phyloP scores from a whole-genome alignment of 2,888 invertebrate genomes.

The Cetonia aurata region DNA sequence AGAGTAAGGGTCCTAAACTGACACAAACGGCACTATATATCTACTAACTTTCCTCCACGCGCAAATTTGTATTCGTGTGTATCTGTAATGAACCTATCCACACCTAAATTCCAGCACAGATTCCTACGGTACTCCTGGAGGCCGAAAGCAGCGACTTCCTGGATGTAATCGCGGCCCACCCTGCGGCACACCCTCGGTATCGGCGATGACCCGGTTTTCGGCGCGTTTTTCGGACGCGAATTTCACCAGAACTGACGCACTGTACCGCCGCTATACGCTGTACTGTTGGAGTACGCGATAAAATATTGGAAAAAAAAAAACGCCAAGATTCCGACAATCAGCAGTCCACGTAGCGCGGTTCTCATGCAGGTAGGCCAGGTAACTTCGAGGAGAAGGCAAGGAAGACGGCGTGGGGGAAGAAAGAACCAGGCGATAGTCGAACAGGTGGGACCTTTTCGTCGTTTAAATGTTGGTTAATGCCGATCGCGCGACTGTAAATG shows the following conservation, averaged over 20 bases:
- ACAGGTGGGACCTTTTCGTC: constrained; percentile 37
- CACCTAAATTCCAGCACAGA: constrained; percentile 51
- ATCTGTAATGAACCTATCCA: constrained; percentile 40
- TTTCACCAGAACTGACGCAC: no score
- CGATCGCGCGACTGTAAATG: neutral
- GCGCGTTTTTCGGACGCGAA: constrained; percentile 2
- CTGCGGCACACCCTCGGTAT: constrained; percentile 33
- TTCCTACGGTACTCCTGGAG: neutral
- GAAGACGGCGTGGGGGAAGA: constrained; percentile 44
- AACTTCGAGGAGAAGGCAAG: constrained; percentile 53
- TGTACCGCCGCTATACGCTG: no score
- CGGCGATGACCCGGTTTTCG: constrained; percentile 31
- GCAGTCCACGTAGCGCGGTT: constrained; percentile 55
- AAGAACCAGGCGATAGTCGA: constrained; percentile 22
- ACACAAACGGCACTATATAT: neutral
- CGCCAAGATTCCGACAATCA: constrained; percentile 51
- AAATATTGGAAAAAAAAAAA: neutral
- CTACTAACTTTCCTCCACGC: neutral
- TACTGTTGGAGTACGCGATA: neutral
- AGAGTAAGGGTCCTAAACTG: constrained; percentile 5
- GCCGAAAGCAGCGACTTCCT: neutral
- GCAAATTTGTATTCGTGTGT: neutral
- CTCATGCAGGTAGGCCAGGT: constrained; percentile 55
- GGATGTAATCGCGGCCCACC: constrained; percentile 1
- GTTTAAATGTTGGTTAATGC: neutral